Percentiles rank a stretch among this genome's conserved stretches.
Conservation (phyloP, 2,888 invertebrate species). For the Caenorhabditis drosophilae region DNA sequence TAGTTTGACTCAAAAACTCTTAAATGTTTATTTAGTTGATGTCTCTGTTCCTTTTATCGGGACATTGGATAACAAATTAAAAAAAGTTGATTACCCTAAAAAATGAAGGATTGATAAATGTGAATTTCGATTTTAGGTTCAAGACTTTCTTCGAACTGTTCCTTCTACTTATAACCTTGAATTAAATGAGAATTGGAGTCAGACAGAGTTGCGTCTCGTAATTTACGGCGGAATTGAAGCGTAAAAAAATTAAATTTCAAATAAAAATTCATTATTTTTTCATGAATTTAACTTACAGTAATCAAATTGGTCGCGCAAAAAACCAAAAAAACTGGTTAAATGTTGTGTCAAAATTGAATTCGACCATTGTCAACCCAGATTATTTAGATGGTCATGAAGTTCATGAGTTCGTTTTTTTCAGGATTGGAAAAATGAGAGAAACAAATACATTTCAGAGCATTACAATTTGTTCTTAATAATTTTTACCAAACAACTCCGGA, state of each 20-base stretch:
- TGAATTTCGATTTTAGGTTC: no score
- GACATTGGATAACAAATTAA: slow-evolving; percentile 21
- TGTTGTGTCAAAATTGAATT: slow-evolving; percentile 13
- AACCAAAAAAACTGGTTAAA: slow-evolving; percentile 11
- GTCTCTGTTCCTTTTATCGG: slow-evolving; percentile 34
- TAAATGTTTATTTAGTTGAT: slow-evolving; percentile 28
- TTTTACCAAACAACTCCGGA: slow-evolving; percentile 12
- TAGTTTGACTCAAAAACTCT: slow-evolving; percentile 6
- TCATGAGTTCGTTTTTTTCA: slow-evolving; percentile 10
- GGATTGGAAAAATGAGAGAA: not conserved
- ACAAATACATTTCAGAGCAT: slow-evolving; percentile 27
- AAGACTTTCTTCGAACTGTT: slow-evolving; percentile 6
- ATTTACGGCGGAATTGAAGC: slow-evolving; percentile 34
- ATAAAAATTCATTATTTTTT: not conserved
- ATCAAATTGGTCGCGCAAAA: slow-evolving; percentile 21
- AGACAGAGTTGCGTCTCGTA: slow-evolving; percentile 25
- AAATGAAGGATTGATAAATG: no score
- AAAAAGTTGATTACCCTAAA: no score
- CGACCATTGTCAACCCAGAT: slow-evolving; percentile 23
- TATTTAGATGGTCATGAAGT: slow-evolving; percentile 16
- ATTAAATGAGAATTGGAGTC: slow-evolving; percentile 7
- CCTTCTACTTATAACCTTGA: slow-evolving; percentile 13
- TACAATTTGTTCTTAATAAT: slow-evolving; percentile 23
- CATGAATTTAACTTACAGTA: slow-evolving; percentile 5
- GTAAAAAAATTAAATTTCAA: slow-evolving; percentile 1